These are phyloP conservation scores for Diogma glabrata DNA, from an alignment of 2,888 invertebrate genomes.

Conservation along the genomic window DNA sequence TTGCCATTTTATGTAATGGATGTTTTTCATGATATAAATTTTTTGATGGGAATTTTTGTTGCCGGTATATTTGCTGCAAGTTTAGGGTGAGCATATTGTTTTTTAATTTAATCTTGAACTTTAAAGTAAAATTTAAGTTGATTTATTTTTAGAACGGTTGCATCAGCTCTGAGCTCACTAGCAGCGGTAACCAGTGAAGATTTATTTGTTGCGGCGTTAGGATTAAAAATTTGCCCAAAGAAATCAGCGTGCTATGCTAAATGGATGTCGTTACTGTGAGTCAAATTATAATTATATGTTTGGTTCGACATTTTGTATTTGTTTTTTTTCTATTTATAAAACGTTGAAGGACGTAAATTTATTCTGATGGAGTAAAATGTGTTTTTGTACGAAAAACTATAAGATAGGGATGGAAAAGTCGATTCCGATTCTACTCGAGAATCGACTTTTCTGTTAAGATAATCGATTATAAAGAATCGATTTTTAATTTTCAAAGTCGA, in stretches of 20 bases:
- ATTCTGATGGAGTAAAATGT: no score
- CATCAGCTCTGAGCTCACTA: constrained; percentile 86
- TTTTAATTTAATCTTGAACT: constrained; percentile 9
- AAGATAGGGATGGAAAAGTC: no score
- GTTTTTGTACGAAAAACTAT: no score
- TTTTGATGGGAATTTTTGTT: constrained; percentile 85
- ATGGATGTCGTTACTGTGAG: constrained; percentile 55
- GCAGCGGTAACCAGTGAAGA: constrained; percentile 88
- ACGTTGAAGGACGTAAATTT: no score
- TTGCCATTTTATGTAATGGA: constrained; percentile 84
- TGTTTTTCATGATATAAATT: constrained; percentile 59
- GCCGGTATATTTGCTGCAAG: constrained; percentile 94
- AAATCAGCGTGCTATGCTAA: constrained; percentile 65
- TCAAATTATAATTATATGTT: background rate
- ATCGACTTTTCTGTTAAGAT: no score
- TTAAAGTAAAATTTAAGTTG: background rate
- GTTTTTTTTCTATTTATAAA: background rate
- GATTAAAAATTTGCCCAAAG: constrained; percentile 56
- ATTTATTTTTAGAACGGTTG: constrained; percentile 62
- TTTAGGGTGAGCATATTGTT: constrained; percentile 57
- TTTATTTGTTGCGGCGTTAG: constrained; percentile 59
- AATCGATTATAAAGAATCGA: no score
- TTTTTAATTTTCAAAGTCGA: no score
- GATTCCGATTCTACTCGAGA: no score
- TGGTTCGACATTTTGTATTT: background rate